phyloP scores from a whole-genome alignment of 1,140 invertebrate genomes.

The Drosophila azteca region DNA sequence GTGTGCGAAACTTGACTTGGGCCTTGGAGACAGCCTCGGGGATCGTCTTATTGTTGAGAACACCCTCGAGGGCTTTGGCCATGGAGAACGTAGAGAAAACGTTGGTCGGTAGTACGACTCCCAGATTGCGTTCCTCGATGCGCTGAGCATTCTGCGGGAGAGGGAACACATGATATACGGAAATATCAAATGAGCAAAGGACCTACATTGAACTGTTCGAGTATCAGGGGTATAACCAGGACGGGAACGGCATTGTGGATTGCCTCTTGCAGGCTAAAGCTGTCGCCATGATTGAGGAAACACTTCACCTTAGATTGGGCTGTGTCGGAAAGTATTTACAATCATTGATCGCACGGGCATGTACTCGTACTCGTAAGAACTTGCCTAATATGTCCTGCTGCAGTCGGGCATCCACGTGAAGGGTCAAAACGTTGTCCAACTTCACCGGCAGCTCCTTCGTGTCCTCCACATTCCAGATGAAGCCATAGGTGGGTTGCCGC shows the following conservation, averaged over 20 bases:
- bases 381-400: conserved; percentile 77
- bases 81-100: conserved; percentile 9
- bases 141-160: conserved; percentile 55
- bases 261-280: conserved; percentile 86
- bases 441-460: neutral
- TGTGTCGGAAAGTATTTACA: conserved; percentile 42
- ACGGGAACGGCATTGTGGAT: conserved; percentile 86
- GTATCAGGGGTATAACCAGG: conserved; percentile 87
- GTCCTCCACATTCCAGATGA: conserved; percentile 78
- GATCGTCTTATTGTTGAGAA: conserved; percentile 26
- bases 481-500: conserved; percentile 43
- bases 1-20: conserved; percentile 84
- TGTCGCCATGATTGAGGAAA: conserved; percentile 86
- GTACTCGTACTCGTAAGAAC: neutral
- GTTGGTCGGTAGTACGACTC: conserved; percentile 9
- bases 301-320: conserved; percentile 84
- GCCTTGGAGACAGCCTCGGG: conserved; percentile 19
- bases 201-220: conserved; percentile 85
- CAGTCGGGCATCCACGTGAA: conserved; percentile 15
- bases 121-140: conserved; percentile 58
- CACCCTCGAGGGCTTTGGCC: neutral
- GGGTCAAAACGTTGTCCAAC: conserved; percentile 31
- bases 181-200: neutral
- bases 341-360: too few relatives aligned
- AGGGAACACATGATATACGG: neutral